phyloP scores from a whole-genome alignment of 1,140 invertebrate genomes.

The Pogonognathellus flavescens region DNA sequence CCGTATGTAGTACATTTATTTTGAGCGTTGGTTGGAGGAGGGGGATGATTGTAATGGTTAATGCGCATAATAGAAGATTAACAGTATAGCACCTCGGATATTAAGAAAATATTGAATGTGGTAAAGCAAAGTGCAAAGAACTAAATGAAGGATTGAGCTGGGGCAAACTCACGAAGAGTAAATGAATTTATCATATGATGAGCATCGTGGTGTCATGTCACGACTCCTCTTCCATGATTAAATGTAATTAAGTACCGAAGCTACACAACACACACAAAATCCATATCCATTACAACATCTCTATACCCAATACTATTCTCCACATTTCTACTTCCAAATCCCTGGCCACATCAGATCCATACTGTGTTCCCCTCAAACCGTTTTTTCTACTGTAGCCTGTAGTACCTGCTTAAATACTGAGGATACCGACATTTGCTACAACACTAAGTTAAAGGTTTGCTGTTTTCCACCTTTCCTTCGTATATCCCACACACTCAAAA shows the following conservation, averaged over 20 bases:
- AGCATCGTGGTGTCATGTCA: slow-evolving; percentile 47
- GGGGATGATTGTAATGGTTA: background rate
- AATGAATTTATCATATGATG: slow-evolving; percentile 54
- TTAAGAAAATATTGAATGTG: slow-evolving; percentile 37
- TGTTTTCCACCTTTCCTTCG: too few relatives aligned
- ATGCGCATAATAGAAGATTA: slow-evolving; percentile 15
- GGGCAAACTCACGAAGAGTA: slow-evolving; percentile 44
- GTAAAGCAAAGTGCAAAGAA: slow-evolving; percentile 41
- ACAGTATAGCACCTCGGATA: slow-evolving; percentile 44
- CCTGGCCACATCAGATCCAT: too few relatives aligned
- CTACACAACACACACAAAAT: background rate
- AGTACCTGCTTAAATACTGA: too few relatives aligned
- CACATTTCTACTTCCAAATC: too few relatives aligned
- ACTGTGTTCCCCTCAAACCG: too few relatives aligned
- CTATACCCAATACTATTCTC: too few relatives aligned
- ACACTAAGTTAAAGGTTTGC: too few relatives aligned
- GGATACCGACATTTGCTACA: too few relatives aligned
- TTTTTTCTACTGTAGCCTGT: too few relatives aligned
- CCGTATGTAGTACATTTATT: slow-evolving; percentile 27
- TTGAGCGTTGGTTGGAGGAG: slow-evolving; percentile 5
- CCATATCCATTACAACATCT: too few relatives aligned
- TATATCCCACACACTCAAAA: too few relatives aligned
- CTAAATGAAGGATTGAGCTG: slow-evolving; percentile 48
- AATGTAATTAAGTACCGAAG: slow-evolving; percentile 41
- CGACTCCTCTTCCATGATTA: slow-evolving; percentile 52